phyloP scores from a whole-genome alignment of 2,888 invertebrate genomes.

The Pristionchus japonicus region DNA sequence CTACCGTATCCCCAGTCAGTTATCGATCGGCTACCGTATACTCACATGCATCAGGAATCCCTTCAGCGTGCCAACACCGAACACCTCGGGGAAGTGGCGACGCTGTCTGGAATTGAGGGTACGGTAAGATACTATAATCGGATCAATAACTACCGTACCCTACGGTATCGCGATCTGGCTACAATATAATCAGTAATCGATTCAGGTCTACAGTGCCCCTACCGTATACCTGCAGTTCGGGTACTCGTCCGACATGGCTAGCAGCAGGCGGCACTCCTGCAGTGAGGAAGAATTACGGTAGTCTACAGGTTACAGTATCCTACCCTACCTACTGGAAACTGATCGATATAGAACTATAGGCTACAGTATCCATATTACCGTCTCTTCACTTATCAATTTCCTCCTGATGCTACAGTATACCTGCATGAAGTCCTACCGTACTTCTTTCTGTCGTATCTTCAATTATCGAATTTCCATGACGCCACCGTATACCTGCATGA shows the following conservation, averaged over 20 bases:
- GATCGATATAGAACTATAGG: no score
- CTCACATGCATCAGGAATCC: background rate
- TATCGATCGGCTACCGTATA: background rate
- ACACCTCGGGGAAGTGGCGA: constrained; percentile 22
- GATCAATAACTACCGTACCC: background rate
- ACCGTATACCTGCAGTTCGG: constrained; percentile 26
- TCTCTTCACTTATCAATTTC: no score
- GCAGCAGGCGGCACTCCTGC: constrained; percentile 26
- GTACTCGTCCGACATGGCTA: constrained; percentile 14
- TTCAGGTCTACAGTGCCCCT: background rate
- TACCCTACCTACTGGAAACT: no score
- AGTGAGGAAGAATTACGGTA: background rate
- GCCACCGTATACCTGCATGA: constrained; percentile 6
- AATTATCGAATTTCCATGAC: no score
- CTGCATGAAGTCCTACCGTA: no score
- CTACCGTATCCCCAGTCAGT: no score
- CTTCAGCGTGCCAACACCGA: constrained; percentile 28
- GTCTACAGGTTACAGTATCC: no score
- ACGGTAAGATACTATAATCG: background rate
- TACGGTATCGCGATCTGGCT: no score
- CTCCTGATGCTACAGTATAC: no score
- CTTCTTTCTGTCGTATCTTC: background rate
- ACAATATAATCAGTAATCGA: no score
- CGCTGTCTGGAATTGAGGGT: background rate
- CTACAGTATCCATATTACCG: no score